Conservation (phyloP, 2,797 vertebrate genomes). For the Hipposideros larvatus region DNA sequence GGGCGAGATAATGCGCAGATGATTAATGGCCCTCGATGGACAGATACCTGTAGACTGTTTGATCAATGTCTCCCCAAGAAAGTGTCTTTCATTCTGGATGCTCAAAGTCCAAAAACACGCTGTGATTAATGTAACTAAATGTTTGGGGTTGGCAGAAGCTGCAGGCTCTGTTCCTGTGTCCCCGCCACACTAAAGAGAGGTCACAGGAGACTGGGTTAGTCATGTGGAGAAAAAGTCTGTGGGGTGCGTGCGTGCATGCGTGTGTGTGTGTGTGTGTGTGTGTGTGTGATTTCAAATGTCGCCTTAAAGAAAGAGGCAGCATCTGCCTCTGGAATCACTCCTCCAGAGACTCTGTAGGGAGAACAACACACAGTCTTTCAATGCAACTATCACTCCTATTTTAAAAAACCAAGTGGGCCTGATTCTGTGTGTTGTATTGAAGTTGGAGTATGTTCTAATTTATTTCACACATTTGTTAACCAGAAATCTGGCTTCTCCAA, state of each 20-base stretch:
- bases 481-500: slow-evolving; percentile 80
- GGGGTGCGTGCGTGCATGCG: not conserved
- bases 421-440: slow-evolving; percentile 54
- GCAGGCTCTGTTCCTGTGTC: slow-evolving; percentile 89
- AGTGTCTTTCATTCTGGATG: slow-evolving; percentile 94
- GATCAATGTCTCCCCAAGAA: slow-evolving; percentile 95
- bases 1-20: slow-evolving; percentile 94
- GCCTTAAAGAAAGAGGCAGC: slow-evolving; percentile 70
- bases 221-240: slow-evolving; percentile 89
- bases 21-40: slow-evolving; percentile 98
- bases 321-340: slow-evolving; percentile 9
- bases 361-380: not conserved
- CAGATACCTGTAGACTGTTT: slow-evolving; percentile 96
- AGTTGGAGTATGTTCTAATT: slow-evolving; percentile 83
- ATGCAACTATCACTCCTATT: not conserved
- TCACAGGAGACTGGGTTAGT: slow-evolving; percentile 92
- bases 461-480: slow-evolving; percentile 82
- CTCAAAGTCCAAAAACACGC: slow-evolving; percentile 90
- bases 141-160: slow-evolving; percentile 92
- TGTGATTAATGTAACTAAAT: slow-evolving; percentile 99
- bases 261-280: not conserved
- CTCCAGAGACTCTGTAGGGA: not conserved
- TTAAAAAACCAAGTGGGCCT: slow-evolving; percentile 73
- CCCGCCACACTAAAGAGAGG: slow-evolving; percentile 94
- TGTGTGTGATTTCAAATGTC: slow-evolving; percentile 63